A percentile compares a stretch with the other conserved stretches of the same genome.
Conservation (phyloP, 1,140 invertebrate genomes). For the Asobara japonica region DNA sequence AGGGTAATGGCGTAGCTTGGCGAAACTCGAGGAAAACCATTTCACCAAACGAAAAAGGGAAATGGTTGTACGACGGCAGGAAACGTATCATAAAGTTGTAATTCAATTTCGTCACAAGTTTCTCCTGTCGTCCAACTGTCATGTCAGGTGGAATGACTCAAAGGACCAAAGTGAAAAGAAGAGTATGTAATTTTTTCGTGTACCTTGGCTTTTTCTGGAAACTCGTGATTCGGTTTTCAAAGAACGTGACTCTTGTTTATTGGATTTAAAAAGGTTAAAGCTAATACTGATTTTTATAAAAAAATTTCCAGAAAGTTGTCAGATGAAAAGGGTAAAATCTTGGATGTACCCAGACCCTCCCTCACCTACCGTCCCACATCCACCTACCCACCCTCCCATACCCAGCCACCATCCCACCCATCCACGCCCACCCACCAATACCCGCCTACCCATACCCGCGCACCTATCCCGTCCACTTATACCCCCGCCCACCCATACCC, state of each 20-base stretch:
- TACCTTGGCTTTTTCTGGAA: neutral
- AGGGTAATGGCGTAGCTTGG: neutral
- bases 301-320: neutral
- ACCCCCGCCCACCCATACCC: no score
- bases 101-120: neutral
- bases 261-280: neutral
- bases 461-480: no score
- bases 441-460: no score
- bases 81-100: constrained; percentile 1
- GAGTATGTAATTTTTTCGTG: neutral
- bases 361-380: no score
- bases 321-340: no score
- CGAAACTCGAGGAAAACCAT: neutral
- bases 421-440: no score
- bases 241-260: neutral
- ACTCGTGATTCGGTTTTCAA: neutral
- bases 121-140: neutral
- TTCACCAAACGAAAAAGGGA: neutral
- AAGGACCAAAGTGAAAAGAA: neutral
- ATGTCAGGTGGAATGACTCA: neutral
- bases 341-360: no score
- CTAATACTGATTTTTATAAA: neutral
- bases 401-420: no score
- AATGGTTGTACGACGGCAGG: neutral
- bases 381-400: no score